phyloP scores from a whole-genome alignment of 2,797 vertebrate species.

The Melanotaenia nigrans region DNA sequence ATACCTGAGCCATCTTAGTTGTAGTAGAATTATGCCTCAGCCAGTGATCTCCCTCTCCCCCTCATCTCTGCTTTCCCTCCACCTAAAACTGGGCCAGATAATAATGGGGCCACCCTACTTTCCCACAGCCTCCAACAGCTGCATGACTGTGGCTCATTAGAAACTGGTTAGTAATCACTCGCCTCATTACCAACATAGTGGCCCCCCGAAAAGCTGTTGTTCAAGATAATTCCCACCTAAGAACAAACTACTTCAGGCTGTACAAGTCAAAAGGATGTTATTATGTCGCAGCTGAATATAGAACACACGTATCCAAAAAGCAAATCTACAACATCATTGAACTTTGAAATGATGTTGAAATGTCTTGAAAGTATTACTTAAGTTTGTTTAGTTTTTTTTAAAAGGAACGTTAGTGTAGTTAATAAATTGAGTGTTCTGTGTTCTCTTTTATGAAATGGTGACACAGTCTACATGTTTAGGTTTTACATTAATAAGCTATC shows the following conservation, averaged over 20 bases:
- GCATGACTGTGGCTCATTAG: slow-evolving; percentile 71
- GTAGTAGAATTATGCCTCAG: slow-evolving; percentile 38
- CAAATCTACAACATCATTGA: slow-evolving; percentile 14
- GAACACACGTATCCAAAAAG: slow-evolving; percentile 1
- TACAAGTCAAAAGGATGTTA: slow-evolving; percentile 42
- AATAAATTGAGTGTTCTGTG: background rate
- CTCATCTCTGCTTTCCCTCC: slow-evolving; percentile 55
- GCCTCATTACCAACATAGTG: slow-evolving; percentile 70
- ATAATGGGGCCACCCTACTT: slow-evolving; percentile 69
- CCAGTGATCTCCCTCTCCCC: slow-evolving; percentile 39
- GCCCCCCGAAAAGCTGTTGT: slow-evolving; percentile 48
- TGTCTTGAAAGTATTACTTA: slow-evolving; percentile 22
- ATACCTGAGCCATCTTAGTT: slow-evolving; percentile 34
- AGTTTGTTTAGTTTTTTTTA: background rate
- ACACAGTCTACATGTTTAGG: slow-evolving; percentile 3
- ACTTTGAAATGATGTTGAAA: slow-evolving; percentile 26
- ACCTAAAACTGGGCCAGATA: slow-evolving; percentile 65
- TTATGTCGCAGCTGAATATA: slow-evolving; percentile 43
- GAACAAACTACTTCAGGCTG: slow-evolving; percentile 58
- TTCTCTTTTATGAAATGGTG: slow-evolving; percentile 13
- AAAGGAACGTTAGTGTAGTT: background rate
- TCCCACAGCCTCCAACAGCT: slow-evolving; percentile 81
- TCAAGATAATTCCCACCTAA: slow-evolving; percentile 33
- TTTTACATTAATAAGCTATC: background rate
- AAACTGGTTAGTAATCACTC: slow-evolving; percentile 74